Evolutionary conservation across 2,113 vertebrate species (phyloP).

Genomic region (Menidia beryllina): DNA sequence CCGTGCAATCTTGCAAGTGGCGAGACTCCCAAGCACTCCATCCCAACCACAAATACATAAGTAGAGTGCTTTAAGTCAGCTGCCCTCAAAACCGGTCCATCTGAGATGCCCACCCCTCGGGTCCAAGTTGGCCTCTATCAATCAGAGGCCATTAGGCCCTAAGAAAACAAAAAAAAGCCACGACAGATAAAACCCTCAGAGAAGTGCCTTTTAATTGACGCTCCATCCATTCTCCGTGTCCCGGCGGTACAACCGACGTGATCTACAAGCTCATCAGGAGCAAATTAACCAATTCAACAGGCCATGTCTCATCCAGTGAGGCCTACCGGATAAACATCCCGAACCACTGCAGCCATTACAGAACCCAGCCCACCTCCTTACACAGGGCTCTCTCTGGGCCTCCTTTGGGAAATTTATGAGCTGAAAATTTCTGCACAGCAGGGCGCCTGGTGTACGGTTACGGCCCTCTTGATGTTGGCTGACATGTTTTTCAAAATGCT

Average conservation of each 20-base stretch:
- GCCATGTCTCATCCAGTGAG: constrained; percentile 48
- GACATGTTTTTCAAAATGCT: not conserved
- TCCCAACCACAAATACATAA: constrained; percentile 66
- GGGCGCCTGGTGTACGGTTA: not conserved
- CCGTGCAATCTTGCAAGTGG: constrained; percentile 64
- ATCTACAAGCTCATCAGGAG: constrained; percentile 67
- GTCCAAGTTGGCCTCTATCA: constrained; percentile 65
- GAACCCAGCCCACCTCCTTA: constrained; percentile 33
- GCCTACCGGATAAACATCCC: constrained; percentile 45
- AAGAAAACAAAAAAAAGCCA: constrained; percentile 48
- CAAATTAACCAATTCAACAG: constrained; percentile 70
- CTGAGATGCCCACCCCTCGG: constrained; percentile 61
- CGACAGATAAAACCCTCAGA: constrained; percentile 58
- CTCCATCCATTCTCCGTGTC: constrained; percentile 56
- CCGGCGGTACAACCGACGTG: constrained; percentile 48
- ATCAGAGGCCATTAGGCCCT: constrained; percentile 65
- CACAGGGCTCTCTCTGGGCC: constrained; percentile 9
- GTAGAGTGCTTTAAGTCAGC: constrained; percentile 65
- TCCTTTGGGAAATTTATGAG: constrained; percentile 30
- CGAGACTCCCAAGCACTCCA: constrained; percentile 64
- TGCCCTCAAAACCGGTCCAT: constrained; percentile 62
- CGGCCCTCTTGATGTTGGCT: not conserved
- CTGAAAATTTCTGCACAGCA: constrained; percentile 32
- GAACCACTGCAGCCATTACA: constrained; percentile 36
- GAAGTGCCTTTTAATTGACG: constrained; percentile 73